Conservation (phyloP, 2,797 vertebrate genomes). For the Florisuga fusca region DNA sequence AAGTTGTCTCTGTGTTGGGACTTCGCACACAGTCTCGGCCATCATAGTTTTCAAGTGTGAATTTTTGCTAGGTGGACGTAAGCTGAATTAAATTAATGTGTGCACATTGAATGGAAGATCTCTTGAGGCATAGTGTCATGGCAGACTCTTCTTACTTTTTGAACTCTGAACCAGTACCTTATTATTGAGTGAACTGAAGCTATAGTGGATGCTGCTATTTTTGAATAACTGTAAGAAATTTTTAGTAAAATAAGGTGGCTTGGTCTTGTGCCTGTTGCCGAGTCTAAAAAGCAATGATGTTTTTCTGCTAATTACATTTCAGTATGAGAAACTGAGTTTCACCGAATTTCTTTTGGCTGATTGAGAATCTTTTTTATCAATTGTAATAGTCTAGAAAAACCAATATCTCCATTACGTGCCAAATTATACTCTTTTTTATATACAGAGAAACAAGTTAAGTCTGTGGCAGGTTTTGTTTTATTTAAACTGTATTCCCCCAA, state of each 20-base stretch:
- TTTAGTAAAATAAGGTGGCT: background rate
- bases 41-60: background rate
- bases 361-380: background rate
- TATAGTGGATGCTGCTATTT: background rate
- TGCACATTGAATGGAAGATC: background rate
- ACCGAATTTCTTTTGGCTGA: background rate
- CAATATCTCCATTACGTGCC: background rate
- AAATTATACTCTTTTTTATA: background rate
- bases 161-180: background rate
- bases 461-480: background rate
- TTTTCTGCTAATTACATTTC: background rate
- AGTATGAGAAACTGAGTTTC: background rate
- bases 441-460: background rate
- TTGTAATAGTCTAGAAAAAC: background rate
- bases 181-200: background rate
- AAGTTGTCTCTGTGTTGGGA: background rate
- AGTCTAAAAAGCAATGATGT: background rate
- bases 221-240: background rate
- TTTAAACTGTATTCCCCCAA: background rate
- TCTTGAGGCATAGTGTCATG: background rate
- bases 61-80: slow-evolving; percentile 17
- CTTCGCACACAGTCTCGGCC: background rate
- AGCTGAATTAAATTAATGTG: background rate
- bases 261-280: background rate
- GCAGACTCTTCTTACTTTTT: background rate